phyloP scores from a whole-genome alignment of 1,140 invertebrate species.

The Leptinotarsa lineolata region DNA sequence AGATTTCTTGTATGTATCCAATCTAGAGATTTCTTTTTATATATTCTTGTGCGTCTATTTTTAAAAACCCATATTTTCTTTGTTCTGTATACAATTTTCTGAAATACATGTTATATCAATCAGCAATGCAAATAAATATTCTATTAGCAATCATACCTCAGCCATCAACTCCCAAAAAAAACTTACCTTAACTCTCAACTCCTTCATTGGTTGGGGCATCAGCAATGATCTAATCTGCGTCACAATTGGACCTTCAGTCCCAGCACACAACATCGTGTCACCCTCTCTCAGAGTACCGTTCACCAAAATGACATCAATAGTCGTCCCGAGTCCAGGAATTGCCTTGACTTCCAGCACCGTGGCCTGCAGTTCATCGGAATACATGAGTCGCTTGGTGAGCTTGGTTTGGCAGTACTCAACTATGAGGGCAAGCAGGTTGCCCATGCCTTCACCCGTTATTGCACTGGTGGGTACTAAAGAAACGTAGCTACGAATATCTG shows the following conservation, averaged over 20 bases:
- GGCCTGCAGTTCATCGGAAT: conserved; percentile 91
- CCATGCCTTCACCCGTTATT: conserved; percentile 96
- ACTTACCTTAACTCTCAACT: conserved; percentile 92
- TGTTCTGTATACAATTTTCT: too few species aligned
- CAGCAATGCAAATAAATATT: too few species aligned
- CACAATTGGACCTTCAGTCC: conserved; percentile 96
- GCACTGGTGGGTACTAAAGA: conserved; percentile 98
- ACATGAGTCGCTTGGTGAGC: conserved; percentile 88
- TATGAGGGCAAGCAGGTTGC: conserved; percentile 92
- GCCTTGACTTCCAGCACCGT: conserved; percentile 99
- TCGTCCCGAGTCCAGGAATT: conserved; percentile 95
- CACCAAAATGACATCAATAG: conserved; percentile 97
- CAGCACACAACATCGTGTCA: conserved; percentile 93
- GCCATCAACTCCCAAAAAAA: neutral
- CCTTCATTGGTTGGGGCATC: conserved; percentile 97
- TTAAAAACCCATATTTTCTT: too few species aligned
- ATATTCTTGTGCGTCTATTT: too few species aligned
- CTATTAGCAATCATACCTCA: neutral
- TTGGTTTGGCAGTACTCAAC: conserved; percentile 90
- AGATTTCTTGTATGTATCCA: too few species aligned
- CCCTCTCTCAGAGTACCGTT: conserved; percentile 93
- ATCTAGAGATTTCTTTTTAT: too few species aligned
- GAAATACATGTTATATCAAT: too few species aligned
- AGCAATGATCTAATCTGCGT: conserved; percentile 96
- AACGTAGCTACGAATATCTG: conserved; percentile 89